A percentile compares a stretch with the other conserved stretches of the same genome.
Evolutionary conservation across 2,888 invertebrate species (phyloP).

Genomic region (Ophion ellenae): DNA sequence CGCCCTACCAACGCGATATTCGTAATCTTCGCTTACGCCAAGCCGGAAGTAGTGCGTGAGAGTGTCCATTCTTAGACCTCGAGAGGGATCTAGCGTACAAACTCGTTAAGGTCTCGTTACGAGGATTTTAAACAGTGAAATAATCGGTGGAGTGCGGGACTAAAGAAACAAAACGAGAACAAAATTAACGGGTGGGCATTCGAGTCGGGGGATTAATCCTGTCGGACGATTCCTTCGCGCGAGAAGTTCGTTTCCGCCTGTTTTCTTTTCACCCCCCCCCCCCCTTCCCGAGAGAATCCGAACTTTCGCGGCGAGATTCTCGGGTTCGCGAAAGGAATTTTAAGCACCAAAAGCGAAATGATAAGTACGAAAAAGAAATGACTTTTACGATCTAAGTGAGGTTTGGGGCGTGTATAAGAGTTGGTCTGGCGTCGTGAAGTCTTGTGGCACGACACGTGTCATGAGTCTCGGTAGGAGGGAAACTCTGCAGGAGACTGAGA

Average conservation of each 20-base stretch:
- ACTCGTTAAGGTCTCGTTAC: neutral
- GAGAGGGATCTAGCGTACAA: neutral
- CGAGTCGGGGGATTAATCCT: neutral
- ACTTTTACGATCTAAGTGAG: no score
- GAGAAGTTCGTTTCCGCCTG: neutral
- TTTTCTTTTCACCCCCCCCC: no score
- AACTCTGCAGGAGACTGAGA: no score
- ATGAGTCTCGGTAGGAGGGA: no score
- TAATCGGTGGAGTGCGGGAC: constrained; percentile 13
- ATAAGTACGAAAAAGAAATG: no score
- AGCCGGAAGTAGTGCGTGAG: neutral
- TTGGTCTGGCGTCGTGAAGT: no score
- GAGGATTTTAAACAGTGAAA: constrained; percentile 14
- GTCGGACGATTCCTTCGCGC: neutral
- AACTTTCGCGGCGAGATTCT: no score
- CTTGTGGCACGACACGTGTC: no score
- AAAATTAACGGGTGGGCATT: neutral
- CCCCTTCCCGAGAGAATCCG: no score
- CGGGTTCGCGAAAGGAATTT: no score
- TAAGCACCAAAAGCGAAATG: no score
- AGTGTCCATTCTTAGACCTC: neutral
- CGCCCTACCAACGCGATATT: neutral
- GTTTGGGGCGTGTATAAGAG: no score
- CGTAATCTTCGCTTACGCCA: neutral
- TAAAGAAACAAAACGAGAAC: neutral